A percentile compares a stretch with the other conserved stretches of the same genome.
Evolutionary conservation across 2,888 invertebrate species (phyloP).

Genomic region (Spatulosminthurus flaviceps): DNA sequence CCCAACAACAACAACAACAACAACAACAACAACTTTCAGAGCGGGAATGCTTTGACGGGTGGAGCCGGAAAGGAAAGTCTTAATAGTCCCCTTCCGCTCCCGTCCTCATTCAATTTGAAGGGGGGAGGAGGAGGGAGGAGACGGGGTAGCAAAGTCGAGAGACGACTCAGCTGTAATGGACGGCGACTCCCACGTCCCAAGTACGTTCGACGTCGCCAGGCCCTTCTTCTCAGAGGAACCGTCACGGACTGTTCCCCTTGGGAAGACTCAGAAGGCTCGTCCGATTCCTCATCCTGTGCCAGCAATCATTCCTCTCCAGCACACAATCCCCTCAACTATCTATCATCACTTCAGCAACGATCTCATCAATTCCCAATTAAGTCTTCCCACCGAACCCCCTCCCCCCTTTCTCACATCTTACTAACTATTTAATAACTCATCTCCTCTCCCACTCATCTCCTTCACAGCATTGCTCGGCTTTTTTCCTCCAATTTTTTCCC

Average conservation of each 20-base stretch:
- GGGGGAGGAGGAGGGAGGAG: neutral
- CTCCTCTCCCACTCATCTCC: no score
- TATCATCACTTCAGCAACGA: no score
- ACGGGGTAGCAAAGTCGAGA: conserved; percentile 8
- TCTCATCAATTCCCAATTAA: no score
- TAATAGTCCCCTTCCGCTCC: neutral
- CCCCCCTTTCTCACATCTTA: conserved; percentile 34
- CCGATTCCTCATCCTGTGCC: neutral
- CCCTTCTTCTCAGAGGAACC: conserved; percentile 56
- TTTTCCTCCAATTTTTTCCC: conserved; percentile 2
- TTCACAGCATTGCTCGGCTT: no score
- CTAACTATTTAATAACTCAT: conserved; percentile 39
- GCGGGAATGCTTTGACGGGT: neutral
- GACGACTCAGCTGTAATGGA: neutral
- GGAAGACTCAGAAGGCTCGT: conserved; percentile 50
- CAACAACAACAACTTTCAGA: no score
- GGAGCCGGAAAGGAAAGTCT: neutral
- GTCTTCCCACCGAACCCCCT: conserved; percentile 18
- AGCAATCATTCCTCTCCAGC: neutral
- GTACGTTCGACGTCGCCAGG: conserved; percentile 54
- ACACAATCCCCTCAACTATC: no score
- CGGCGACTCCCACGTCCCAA: conserved; percentile 36
- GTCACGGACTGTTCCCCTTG: conserved; percentile 62
- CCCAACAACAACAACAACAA: no score
- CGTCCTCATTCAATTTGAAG: neutral